Percentiles rank a stretch among this genome's conserved stretches.
Conservation (phyloP, 2,888 invertebrate genomes). For the Vanessa cardui region DNA sequence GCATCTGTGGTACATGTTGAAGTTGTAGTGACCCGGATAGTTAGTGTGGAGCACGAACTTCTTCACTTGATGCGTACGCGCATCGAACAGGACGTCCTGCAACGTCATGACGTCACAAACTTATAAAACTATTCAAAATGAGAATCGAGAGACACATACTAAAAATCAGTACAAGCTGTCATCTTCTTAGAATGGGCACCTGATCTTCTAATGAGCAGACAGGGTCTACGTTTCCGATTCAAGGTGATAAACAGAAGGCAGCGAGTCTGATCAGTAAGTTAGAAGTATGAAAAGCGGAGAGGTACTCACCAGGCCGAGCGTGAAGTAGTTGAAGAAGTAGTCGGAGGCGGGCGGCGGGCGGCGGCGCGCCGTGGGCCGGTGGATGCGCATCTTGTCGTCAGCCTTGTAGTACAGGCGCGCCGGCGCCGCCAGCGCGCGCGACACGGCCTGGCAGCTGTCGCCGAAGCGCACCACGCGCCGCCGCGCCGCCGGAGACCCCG, state of each 20-base stretch:
- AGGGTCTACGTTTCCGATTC: no score
- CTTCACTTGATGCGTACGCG: constrained; percentile 95
- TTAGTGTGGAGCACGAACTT: constrained; percentile 99
- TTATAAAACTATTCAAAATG: background rate
- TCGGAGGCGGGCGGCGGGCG: constrained; percentile 93
- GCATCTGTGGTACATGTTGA: constrained; percentile 99
- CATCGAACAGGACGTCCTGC: constrained; percentile 98
- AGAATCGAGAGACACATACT: background rate
- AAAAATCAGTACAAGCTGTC: no score
- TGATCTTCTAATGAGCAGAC: no score
- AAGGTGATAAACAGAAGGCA: no score
- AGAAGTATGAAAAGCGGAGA: background rate
- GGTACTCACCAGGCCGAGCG: constrained; percentile 92
- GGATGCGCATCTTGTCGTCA: constrained; percentile 99
- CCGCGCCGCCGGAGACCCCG: constrained; percentile 83
- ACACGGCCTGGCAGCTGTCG: constrained; percentile 94
- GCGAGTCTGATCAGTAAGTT: no score
- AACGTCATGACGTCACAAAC: constrained; percentile 46
- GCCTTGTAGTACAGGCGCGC: constrained; percentile 97
- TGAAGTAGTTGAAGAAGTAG: constrained; percentile 99
- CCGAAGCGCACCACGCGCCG: constrained; percentile 91
- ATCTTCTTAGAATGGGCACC: no score
- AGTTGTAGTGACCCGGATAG: constrained; percentile 99
- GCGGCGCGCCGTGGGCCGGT: constrained; percentile 91
- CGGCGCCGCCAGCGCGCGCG: constrained; percentile 94